Conservation (phyloP, 2,113 vertebrate species). For the Barnardius zonarius region DNA sequence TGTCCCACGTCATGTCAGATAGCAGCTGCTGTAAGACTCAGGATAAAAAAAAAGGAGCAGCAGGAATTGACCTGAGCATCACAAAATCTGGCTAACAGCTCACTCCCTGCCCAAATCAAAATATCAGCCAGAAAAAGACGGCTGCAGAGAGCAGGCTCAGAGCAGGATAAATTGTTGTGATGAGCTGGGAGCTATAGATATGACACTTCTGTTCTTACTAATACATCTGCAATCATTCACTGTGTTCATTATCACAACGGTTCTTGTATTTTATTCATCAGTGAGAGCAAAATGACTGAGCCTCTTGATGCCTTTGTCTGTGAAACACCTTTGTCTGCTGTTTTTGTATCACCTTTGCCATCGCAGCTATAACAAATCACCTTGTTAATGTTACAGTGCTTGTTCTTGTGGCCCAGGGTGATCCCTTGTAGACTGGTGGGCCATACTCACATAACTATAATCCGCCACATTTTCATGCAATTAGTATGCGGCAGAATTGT, state of each 20-base stretch:
- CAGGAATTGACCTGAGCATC: background rate
- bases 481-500: conserved; percentile 35
- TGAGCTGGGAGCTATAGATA: background rate
- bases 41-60: background rate
- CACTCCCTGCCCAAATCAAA: background rate
- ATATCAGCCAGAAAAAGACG: background rate
- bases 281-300: conserved; percentile 4
- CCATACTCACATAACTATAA: conserved; percentile 6
- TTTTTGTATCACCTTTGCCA: conserved; percentile 66
- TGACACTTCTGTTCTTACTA: conserved; percentile 23
- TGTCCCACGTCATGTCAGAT: background rate
- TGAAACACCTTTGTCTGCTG: conserved; percentile 55
- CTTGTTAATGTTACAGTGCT: conserved; percentile 61
- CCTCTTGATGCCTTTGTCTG: conserved; percentile 47
- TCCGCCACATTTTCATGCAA: conserved; percentile 12
- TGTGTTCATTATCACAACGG: conserved; percentile 9
- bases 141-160: background rate
- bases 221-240: conserved; percentile 44
- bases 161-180: conserved; percentile 6
- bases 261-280: conserved; percentile 54
- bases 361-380: conserved; percentile 59
- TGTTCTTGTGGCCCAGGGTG: conserved; percentile 53
- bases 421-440: conserved; percentile 27
- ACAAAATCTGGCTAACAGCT: background rate
- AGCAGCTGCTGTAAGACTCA: background rate